Evolutionary conservation across 2,888 invertebrate species (phyloP), one percentile per base, ranked within the genome.

Genomic region (Trilocha varians): DNA sequence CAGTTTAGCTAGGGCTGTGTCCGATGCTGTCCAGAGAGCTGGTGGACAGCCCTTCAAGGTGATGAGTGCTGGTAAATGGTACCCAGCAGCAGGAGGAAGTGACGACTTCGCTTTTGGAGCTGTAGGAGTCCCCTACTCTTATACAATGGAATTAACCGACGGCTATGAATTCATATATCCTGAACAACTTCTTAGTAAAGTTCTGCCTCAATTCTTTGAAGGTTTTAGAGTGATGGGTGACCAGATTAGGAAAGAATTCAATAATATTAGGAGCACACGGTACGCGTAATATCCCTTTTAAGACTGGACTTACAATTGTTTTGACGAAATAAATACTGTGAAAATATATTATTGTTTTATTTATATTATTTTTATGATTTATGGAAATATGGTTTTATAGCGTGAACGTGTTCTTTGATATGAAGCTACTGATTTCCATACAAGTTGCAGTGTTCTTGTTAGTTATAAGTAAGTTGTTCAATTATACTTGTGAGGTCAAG

Each of bases 81-180:
- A 89, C 50, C 72, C 88, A 0, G 88, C 89, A 0, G 87, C 90
- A 11, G 91, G 90, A 1, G 88, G 88, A 3, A 90, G 89, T 55
- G 89, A 89, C 50, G 91, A 91, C 54, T 91, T 78, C 65, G 87
- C 88, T 0, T 87, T 87, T 58, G 89, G 83, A 0, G 85, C 71
- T 1, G 79, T 74, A 1, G 87, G 85, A 0, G 73, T 88, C 1
- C 83, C 87, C 0, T 82, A 89, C 46, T 79, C 88, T 0, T 91
- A 88, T 48, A 90, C 90, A 0, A 80, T 90, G 68, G 90, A 91
- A 62, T 65, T 90, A 13, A 89, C 90, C 0, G 80, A 87, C 17
- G 87, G 84, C 2, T 57, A 55, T 13, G 78, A 94, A 8, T 96
- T 95, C 62, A 62, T 91, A 1, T 85, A 91, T 48, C 95, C 95